Evolutionary conservation across 2,113 vertebrate genomes (phyloP).

Genomic region (Peromyscus polionotus): DNA sequence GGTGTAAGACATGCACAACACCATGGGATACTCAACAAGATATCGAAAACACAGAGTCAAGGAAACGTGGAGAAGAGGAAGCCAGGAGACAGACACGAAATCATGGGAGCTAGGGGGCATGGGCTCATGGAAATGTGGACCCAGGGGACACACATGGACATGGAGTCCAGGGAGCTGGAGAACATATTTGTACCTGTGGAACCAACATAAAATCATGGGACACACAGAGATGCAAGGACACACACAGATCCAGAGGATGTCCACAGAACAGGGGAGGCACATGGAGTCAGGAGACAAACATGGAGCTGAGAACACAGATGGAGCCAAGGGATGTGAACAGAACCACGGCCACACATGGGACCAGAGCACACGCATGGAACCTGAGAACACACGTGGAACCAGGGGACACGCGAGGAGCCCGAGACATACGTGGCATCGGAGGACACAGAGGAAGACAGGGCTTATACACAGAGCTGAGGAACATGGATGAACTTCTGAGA

Average conservation of each 20-base stretch:
- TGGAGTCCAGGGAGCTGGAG: neutral
- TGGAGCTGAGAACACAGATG: neutral
- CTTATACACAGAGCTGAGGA: neutral
- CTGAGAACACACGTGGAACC: neutral
- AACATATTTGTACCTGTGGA: neutral
- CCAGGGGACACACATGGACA: neutral
- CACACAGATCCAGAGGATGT: neutral
- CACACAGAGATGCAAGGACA: neutral
- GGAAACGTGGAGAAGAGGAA: neutral
- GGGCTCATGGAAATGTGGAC: neutral
- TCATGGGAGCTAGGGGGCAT: too few species aligned
- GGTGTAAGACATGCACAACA: rapidly evolving
- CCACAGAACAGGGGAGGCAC: neutral
- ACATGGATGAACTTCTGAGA: neutral
- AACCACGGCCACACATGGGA: neutral
- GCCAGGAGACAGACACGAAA: neutral
- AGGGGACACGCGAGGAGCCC: neutral
- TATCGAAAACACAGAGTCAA: neutral
- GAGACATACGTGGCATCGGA: neutral
- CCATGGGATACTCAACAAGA: neutral
- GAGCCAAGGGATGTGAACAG: neutral
- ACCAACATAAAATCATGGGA: neutral
- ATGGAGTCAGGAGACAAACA: neutral
- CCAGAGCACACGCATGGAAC: neutral
- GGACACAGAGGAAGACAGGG: neutral